phyloP scores from a whole-genome alignment of 1,140 invertebrate genomes.

The Caligus rogercresseyi region DNA sequence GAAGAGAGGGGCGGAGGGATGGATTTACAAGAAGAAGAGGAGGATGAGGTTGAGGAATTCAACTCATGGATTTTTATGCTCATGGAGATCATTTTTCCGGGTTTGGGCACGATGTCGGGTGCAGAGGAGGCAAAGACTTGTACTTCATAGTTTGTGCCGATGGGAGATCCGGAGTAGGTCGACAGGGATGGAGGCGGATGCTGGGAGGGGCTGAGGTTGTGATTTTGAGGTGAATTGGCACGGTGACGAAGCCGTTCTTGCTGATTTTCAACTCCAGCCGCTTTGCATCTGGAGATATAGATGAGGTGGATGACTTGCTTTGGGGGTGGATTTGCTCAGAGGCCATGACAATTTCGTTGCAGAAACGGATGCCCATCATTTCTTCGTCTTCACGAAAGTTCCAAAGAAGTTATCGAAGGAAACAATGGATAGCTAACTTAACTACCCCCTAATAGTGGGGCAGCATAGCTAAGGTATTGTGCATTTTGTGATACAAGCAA shows the following conservation, averaged over 20 bases:
- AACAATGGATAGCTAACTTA: too few species aligned
- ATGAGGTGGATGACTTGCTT: slow-evolving; percentile 31
- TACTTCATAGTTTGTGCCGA: slow-evolving; percentile 64
- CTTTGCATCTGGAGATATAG: neutral
- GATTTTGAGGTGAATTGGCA: slow-evolving; percentile 40
- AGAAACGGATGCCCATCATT: slow-evolving; percentile 80
- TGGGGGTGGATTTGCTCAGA: slow-evolving; percentile 72
- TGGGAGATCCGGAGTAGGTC: slow-evolving; percentile 74
- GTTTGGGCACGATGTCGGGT: neutral
- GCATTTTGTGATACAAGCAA: too few species aligned
- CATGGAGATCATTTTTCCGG: slow-evolving; percentile 7
- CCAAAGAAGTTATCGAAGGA: too few species aligned
- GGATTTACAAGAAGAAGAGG: too few species aligned
- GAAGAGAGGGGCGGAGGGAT: neutral
- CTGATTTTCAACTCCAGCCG: slow-evolving; percentile 20
- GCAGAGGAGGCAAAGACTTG: slow-evolving; percentile 51
- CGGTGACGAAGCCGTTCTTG: slow-evolving; percentile 23
- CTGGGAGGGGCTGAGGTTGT: slow-evolving; percentile 62
- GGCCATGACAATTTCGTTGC: slow-evolving; percentile 80
- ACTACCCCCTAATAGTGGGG: too few species aligned
- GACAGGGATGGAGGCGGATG: slow-evolving; percentile 69
- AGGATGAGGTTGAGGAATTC: neutral
- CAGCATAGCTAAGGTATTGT: too few species aligned
- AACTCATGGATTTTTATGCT: slow-evolving; percentile 1
- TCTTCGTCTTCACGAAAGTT: slow-evolving; percentile 23